A percentile compares a stretch with the other conserved stretches of the same genome.
Evolutionary conservation across 1,140 invertebrate genomes (phyloP).

Genomic region (Dermatophagoides farinae): DNA sequence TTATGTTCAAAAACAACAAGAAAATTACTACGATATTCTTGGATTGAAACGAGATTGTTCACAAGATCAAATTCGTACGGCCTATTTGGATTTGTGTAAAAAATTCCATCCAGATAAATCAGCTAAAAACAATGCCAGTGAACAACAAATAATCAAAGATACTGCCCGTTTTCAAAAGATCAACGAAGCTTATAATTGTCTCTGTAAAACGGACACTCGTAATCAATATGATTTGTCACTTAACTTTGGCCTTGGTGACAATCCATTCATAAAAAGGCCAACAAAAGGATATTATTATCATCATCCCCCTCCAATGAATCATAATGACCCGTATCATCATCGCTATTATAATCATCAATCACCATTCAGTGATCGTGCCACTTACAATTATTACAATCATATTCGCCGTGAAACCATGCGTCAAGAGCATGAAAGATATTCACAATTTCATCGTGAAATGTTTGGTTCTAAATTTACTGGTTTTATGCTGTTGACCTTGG

Average conservation of each 20-base stretch:
- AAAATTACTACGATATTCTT: slow-evolving; percentile 4
- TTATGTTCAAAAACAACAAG: neutral
- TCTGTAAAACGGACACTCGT: neutral
- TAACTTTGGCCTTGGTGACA: neutral
- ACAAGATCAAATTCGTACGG: neutral
- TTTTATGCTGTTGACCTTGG: neutral
- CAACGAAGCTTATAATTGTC: slow-evolving; percentile 6
- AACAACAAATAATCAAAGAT: neutral
- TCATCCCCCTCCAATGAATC: neutral
- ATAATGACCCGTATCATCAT: neutral
- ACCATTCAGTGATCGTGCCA: neutral
- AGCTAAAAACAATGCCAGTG: neutral
- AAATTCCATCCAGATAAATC: slow-evolving; percentile 8
- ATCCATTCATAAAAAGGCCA: neutral
- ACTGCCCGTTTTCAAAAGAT: slow-evolving; percentile 5
- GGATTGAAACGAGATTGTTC: neutral
- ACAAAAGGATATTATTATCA: neutral
- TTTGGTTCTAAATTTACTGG: neutral
- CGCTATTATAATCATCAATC: neutral
- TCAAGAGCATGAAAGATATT: neutral
- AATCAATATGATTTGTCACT: neutral
- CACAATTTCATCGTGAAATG: neutral
- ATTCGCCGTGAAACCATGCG: neutral
- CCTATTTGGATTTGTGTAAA: slow-evolving; percentile 6
- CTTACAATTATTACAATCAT: neutral